Base-by-base conservation (phyloP, 1,140 invertebrate species). In the Temnothorax nylanderi region DNA sequence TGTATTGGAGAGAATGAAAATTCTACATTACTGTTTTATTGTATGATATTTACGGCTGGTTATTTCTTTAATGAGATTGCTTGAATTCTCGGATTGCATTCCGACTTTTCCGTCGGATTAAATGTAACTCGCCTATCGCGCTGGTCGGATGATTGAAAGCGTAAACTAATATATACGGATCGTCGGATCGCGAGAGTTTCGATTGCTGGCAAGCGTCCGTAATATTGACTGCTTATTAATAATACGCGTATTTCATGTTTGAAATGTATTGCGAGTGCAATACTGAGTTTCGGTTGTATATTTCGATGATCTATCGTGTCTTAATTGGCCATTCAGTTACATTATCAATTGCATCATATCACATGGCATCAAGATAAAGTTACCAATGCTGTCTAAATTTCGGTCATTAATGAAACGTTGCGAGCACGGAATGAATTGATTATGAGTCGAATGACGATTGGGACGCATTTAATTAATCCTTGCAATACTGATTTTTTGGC, bases 151-250 rank as follows among this genome's bases (percentile, higher is more conserved):
- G n/a, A 67, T 21, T 67, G 62, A 65, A 65, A 37, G 34, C 16
- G 34, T 34, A 67, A 62, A 67, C 34, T 67, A 67, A 67, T 21
- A 67, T 21, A 67, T n/a, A 44, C 37, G n/a, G 37, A 41, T 26
- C 0, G 26, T 26, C 26, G 26, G 6, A 5, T 67, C 64, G n/a
- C 37, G 64, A 67, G 37, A 67, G 37, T 21, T 44, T 44, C n/a
- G 37, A 41, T 10, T 41, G 3, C 18, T 32, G 26, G 10, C 41
- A 65, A 44, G n/a, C 6, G 16, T 2, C 64, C 64, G 10, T 44
- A 44, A 67, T 67, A 67, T 67, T 13, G 37, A 67, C n/a, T 67
- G 64, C 64, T 67, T 67, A 67, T 67, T 67, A 44, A 44, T 67
- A 67, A 44, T 44, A 67, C 18, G 4, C 37, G 5, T 44, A 67